Evolutionary conservation across 2,113 vertebrate genomes (phyloP).

Genomic region (Pterocles orientalis): DNA sequence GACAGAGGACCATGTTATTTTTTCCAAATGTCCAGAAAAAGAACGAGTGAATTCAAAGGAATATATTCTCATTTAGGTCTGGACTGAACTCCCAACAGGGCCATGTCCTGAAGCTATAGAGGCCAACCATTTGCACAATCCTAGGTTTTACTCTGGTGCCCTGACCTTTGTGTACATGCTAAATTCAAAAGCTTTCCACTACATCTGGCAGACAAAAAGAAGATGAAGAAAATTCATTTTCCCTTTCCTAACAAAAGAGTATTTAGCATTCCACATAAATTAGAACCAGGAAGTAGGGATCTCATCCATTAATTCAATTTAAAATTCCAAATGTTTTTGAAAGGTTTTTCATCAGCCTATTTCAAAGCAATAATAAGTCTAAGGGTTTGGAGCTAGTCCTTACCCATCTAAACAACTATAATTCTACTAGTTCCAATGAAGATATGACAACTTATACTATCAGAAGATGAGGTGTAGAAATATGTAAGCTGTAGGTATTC

Average conservation of each 20-base stretch:
- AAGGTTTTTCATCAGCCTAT: not conserved
- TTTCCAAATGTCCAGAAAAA: conserved; percentile 45
- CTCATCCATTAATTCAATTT: conserved; percentile 27
- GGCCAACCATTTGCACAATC: conserved; percentile 27
- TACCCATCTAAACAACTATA: not conserved
- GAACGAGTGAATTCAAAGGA: conserved; percentile 55
- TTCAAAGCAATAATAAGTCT: not conserved
- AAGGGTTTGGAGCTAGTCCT: not conserved
- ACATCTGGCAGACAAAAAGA: conserved; percentile 49
- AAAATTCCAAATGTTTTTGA: conserved; percentile 20
- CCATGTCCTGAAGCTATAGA: conserved; percentile 57
- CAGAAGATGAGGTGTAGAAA: not conserved
- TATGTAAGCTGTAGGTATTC: not conserved
- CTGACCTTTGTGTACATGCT: conserved; percentile 44
- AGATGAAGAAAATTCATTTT: conserved; percentile 50
- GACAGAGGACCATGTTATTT: not conserved
- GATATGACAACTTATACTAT: not conserved
- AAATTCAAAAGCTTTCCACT: conserved; percentile 52
- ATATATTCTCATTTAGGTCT: conserved; percentile 30
- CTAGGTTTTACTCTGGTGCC: not conserved
- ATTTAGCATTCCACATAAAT: conserved; percentile 59
- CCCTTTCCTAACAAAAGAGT: not conserved
- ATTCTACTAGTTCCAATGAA: not conserved
- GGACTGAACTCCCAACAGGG: conserved; percentile 32
- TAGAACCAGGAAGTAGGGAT: conserved; percentile 46